phyloP scores from a whole-genome alignment of 2,888 invertebrate genomes.

The Boloria euphrosyne region DNA sequence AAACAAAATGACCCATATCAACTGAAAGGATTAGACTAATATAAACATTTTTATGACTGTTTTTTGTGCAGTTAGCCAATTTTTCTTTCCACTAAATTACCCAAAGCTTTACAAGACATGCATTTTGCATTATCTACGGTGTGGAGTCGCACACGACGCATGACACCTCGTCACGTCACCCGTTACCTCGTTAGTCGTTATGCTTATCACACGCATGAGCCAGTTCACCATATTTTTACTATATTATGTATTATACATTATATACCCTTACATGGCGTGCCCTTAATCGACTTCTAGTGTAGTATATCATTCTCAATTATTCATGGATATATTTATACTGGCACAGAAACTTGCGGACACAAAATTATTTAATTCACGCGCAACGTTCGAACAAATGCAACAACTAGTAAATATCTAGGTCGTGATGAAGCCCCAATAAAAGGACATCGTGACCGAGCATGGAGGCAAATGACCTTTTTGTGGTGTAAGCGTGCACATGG shows the following conservation, averaged over 20 bases:
- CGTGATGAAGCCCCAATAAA: conserved; percentile 65
- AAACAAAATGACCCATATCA: not conserved
- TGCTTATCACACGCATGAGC: conserved; percentile 52
- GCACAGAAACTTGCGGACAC: not conserved
- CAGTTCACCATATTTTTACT: conserved; percentile 48
- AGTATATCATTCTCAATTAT: not conserved
- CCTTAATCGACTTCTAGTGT: conserved; percentile 58
- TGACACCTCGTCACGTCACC: conserved; percentile 58
- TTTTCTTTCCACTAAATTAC: conserved; percentile 52
- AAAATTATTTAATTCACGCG: not conserved
- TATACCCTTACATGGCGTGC: conserved; percentile 35
- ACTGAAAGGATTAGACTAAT: not conserved
- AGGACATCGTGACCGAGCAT: conserved; percentile 70
- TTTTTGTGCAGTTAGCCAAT: conserved; percentile 56
- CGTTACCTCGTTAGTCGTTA: conserved; percentile 49
- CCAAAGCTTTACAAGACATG: conserved; percentile 39
- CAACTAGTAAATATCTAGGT: conserved; percentile 72
- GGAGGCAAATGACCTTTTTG: conserved; percentile 71
- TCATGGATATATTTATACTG: not conserved
- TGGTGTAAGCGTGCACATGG: conserved; percentile 61
- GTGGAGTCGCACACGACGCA: conserved; percentile 47
- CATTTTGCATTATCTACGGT: conserved; percentile 64
- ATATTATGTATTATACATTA: not conserved
- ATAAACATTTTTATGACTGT: not conserved
- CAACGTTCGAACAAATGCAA: not conserved